Evolutionary conservation across 2,888 invertebrate species (phyloP), one percentile per base, ranked within the genome.

Genomic region (Drosophila mercatorum): DNA sequence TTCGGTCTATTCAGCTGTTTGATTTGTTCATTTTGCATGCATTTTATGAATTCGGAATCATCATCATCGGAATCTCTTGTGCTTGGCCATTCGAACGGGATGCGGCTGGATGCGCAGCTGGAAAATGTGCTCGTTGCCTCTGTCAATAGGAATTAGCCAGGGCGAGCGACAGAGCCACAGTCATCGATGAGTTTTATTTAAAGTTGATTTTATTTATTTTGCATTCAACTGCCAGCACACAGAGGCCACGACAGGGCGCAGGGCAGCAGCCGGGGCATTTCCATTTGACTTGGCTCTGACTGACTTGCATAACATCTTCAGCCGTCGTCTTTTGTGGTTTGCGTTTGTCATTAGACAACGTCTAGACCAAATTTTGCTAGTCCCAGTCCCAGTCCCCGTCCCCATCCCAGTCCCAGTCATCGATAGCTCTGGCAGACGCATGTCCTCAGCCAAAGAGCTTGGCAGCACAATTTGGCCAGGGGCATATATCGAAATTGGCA

Each of bases 281-380:
- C 83, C 88, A 83, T 83, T 88, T 83, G 83, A 83, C 88, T 83
- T 83, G 88, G 68, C 88, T 65, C 75, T 82, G 82, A 78, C 88
- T 78, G 80, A 62, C 81, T 86, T 86, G 83, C 83, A 84, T 72
- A 82, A 71, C 74, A 77, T 71, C 81, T 81, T 58, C 75, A 34
- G 68, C 75, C 55, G 57, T 38, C 78, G 68, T 72, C 84, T 81
- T 78, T 81, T 84, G 89, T 79, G 84, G 87, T 79, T 86, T 88
- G 78, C 78, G 80, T 84, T 86, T 87, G 84, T 87, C 87, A 88
- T 88, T 88, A 86, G 80, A 75, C 75, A 68, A 72, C 71, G 88
- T 85, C 85, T 83, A 83, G 83, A 83, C 83, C 83, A 57, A 82
- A 58, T 68, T 81, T 74, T 62, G 55, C 47, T 53, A 65, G 55